Conservation (phyloP, 1,140 invertebrate genomes). For the Zaprionus davidi region DNA sequence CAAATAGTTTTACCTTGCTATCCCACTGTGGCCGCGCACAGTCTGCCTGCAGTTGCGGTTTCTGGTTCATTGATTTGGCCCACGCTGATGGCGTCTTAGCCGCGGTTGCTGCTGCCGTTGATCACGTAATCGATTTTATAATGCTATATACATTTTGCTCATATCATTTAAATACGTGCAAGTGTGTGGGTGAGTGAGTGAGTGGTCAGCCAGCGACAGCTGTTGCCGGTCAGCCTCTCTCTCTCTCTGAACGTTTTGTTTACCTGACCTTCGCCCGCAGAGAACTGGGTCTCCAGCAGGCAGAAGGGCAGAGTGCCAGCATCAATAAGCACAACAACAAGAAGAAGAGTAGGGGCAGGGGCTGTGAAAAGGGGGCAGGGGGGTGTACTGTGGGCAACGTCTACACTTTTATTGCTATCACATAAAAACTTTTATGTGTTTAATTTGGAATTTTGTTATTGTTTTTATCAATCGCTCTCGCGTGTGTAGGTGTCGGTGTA, state of each 20-base stretch:
- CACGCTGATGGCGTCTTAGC: conserved; percentile 67
- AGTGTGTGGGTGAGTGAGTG: neutral
- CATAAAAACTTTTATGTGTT: conserved; percentile 80
- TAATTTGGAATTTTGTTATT: conserved; percentile 82
- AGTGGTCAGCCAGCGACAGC: conserved; percentile 51
- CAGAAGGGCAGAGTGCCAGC: conserved; percentile 52
- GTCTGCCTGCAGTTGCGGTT: conserved; percentile 13
- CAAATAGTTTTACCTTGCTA: neutral
- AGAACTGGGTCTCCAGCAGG: conserved; percentile 35
- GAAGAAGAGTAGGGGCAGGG: conserved; percentile 28
- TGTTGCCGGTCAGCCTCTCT: conserved; percentile 32
- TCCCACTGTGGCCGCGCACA: conserved; percentile 43
- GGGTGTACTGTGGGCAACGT: conserved; percentile 39
- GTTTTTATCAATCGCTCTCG: conserved; percentile 68
- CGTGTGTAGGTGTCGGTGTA: conserved; percentile 29
- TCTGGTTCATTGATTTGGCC: conserved; percentile 55
- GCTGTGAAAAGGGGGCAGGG: conserved; percentile 3
- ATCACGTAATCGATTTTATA: conserved; percentile 82
- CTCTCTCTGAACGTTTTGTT: conserved; percentile 51
- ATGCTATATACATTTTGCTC: conserved; percentile 48
- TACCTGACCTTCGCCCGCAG: conserved; percentile 73
- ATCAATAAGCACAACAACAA: conserved; percentile 46
- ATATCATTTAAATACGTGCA: conserved; percentile 24
- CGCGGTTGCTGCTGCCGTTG: conserved; percentile 33
- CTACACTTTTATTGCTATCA: conserved; percentile 73